Conservation (phyloP, 2,797 vertebrate genomes). For the Alfaro cultratus region DNA sequence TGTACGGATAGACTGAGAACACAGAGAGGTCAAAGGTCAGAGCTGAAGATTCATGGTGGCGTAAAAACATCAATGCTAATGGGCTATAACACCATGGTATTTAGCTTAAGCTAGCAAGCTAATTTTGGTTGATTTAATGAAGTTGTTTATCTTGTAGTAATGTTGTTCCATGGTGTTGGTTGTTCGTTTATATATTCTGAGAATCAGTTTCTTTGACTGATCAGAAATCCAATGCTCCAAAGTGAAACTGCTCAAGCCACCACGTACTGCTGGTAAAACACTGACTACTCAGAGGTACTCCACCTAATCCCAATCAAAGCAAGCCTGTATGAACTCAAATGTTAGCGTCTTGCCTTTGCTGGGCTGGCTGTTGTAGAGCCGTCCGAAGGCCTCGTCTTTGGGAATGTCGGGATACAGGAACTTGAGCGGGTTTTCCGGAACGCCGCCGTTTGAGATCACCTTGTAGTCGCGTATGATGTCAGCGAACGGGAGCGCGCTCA, state of each 20-base stretch:
- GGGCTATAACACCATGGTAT: too few relatives aligned
- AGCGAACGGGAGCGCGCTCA: constrained; percentile 91
- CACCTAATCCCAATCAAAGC: too few relatives aligned
- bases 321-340: not conserved
- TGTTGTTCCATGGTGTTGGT: too few relatives aligned
- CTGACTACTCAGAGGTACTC: not conserved
- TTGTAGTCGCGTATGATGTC: constrained; percentile 97
- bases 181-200: not conserved
- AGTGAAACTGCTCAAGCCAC: not conserved
- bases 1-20: constrained; percentile 87
- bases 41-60: not conserved
- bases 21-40: constrained; percentile 8
- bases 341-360: constrained; percentile 83
- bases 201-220: not conserved
- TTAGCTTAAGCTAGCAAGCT: too few relatives aligned
- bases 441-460: constrained; percentile 92
- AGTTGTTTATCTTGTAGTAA: too few relatives aligned
- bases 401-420: constrained; percentile 95
- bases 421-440: constrained; percentile 94
- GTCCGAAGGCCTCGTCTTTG: constrained; percentile 95
- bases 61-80: not conserved
- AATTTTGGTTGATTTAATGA: too few relatives aligned
- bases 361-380: constrained; percentile 94
- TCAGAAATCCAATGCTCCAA: not conserved
- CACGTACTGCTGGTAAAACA: not conserved